Percentiles rank a stretch among this genome's conserved stretches.
Conservation (phyloP, 2,888 invertebrate species). For the Molanna angustata region DNA sequence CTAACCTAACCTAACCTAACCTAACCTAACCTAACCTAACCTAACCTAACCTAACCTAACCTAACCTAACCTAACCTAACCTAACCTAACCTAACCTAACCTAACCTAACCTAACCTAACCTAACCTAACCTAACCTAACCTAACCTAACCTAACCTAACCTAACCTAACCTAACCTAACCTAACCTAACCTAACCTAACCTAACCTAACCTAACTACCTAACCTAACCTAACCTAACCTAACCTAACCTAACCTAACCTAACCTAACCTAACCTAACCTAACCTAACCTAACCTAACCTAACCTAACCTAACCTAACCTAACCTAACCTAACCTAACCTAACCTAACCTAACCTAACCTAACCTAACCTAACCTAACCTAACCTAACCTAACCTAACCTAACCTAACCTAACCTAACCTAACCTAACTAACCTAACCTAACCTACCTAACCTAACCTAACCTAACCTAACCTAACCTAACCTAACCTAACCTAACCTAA, state of each 20-base stretch:
- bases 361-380: conserved; percentile 9
- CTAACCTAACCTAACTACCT: no score
- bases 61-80: conserved; percentile 6
- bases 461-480: conserved; percentile 8
- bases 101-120: conserved; percentile 13
- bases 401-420: conserved; percentile 9
- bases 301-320: conserved; percentile 9
- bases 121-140: conserved; percentile 13
- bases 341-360: conserved; percentile 9
- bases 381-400: conserved; percentile 9
- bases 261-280: conserved; percentile 28
- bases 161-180: conserved; percentile 12
- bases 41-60: conserved; percentile 9
- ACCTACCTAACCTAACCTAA: conserved; percentile 8
- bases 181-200: conserved; percentile 11
- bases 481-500: conserved; percentile 9
- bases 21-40: conserved; percentile 9
- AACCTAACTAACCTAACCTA: conserved; percentile 6
- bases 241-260: conserved; percentile 18
- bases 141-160: conserved; percentile 11
- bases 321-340: conserved; percentile 9
- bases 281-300: no score
- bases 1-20: conserved; percentile 10
- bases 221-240: conserved; percentile 29
- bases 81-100: conserved; percentile 11